Conservation (phyloP, 2,113 vertebrate species). For the Vireo altiloquus region DNA sequence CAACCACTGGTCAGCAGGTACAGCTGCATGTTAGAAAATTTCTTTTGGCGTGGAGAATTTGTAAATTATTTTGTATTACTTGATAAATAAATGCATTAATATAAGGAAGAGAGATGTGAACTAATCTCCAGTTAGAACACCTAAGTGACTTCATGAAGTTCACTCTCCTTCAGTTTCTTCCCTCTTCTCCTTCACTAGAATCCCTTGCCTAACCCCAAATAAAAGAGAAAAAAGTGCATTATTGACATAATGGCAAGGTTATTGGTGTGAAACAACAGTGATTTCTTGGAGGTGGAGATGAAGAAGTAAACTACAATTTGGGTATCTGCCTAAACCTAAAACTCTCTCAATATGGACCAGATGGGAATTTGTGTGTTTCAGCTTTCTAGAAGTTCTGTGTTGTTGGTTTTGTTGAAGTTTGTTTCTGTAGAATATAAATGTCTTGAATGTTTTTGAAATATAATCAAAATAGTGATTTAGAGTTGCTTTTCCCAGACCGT, state of each 20-base stretch:
- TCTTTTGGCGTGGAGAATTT: neutral
- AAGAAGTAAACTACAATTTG: neutral
- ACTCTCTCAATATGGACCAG: neutral
- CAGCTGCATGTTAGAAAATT: neutral
- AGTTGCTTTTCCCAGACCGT: neutral
- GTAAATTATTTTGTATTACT: neutral
- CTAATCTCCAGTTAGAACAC: neutral
- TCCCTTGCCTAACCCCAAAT: neutral
- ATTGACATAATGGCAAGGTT: neutral
- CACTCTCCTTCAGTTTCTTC: neutral
- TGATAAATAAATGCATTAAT: neutral
- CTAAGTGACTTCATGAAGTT: neutral
- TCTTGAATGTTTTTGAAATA: neutral
- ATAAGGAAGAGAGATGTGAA: neutral
- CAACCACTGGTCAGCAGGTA: neutral
- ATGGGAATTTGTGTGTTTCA: neutral
- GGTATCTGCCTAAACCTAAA: neutral
- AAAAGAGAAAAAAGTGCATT: neutral
- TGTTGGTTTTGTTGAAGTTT: neutral
- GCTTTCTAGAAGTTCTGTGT: neutral
- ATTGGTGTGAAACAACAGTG: neutral
- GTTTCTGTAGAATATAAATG: neutral
- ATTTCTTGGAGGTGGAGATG: neutral
- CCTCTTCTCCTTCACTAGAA: neutral
- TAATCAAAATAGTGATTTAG: neutral